These are phyloP conservation scores for Mamestra configurata DNA, from an alignment of 1,140 invertebrate genomes.

Conservation along the genomic window DNA sequence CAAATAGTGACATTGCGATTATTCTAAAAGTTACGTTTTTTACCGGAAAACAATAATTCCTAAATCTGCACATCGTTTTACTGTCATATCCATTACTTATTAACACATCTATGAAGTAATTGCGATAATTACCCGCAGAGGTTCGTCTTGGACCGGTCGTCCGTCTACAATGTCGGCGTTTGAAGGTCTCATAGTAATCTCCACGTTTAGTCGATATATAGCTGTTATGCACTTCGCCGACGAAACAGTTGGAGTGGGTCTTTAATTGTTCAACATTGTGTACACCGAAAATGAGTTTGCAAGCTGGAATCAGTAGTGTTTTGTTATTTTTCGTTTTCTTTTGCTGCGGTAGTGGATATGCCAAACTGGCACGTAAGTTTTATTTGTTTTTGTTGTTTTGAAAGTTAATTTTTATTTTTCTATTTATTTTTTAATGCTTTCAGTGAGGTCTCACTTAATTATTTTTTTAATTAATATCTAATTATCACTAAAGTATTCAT, in stretches of 20 bases:
- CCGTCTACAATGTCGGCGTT: slow-evolving; percentile 66
- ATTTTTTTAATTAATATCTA: no score
- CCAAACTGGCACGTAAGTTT: slow-evolving; percentile 77
- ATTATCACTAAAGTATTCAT: no score
- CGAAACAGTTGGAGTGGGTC: slow-evolving; percentile 63
- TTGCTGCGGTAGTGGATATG: slow-evolving; percentile 59
- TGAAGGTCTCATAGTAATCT: slow-evolving; percentile 68
- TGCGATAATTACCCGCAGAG: slow-evolving; percentile 51
- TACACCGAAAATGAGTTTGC: slow-evolving; percentile 65
- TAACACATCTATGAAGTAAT: slow-evolving; percentile 27
- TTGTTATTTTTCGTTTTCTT: slow-evolving; percentile 62
- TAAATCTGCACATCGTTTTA: background rate
- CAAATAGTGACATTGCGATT: no score
- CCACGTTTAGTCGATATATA: slow-evolving; percentile 77
- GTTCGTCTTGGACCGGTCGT: slow-evolving; percentile 63
- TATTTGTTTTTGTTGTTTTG: slow-evolving; percentile 16
- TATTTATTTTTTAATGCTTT: background rate
- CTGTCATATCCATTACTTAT: slow-evolving; percentile 15
- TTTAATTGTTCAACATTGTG: slow-evolving; percentile 62
- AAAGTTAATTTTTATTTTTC: background rate
- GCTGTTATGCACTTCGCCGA: slow-evolving; percentile 65
- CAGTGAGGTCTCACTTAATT: no score
- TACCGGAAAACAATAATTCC: no score
- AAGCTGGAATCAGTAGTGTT: slow-evolving; percentile 55
- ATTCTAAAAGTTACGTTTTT: no score